Base-by-base conservation (phyloP, 1,140 invertebrate species). In the Drosophila ohnishii region DNA sequence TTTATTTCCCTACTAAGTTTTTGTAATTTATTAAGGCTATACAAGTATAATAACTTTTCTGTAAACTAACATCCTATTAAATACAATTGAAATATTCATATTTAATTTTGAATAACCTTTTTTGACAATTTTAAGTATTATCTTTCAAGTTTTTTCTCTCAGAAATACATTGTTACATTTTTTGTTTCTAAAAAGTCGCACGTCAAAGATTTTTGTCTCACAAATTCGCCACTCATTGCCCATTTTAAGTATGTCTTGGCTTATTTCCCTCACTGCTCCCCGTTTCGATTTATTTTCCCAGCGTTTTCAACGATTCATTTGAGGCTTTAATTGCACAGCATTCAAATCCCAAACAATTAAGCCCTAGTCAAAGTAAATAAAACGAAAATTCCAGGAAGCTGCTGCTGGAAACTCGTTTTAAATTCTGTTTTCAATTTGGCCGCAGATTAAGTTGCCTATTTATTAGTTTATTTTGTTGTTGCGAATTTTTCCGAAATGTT, bases 341-440 rank as follows among this genome's bases (percentile, higher is more conserved):
- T 42, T 44, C 14, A 45, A 57, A 58, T 70, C 61, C 60, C 32
- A 57, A 57, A 34, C 48, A 70, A 70, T 70, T 67, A 70, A 55
- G 63, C 47, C 47, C 50, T 32, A 35, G 40, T 71, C 50, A 57
- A 70, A 70, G 64, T 67, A 47, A 65, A 69, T 47, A 56, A 57
- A 70, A 57, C 19, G 42, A 34, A 70, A 71, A 71, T 70, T 70
- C 64, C 40, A 22, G 40, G 32, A 45, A 55, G 35, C 51, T 32
- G 50, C 32, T 22, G n/a, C 61, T 67, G 45, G 16, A 69, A 66
- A 66, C 65, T 66, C 61, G 65, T 69, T 53, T 69, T 51, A 42
- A 51, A 69, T 69, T 69, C 65, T 65, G 61, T 66, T 69, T 67
- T 67, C 35, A 67, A 50, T 65, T 67, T 65, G 45, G 28, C 45